phyloP scores from a whole-genome alignment of 2,113 vertebrate species.

The Takifugu flavidus region DNA sequence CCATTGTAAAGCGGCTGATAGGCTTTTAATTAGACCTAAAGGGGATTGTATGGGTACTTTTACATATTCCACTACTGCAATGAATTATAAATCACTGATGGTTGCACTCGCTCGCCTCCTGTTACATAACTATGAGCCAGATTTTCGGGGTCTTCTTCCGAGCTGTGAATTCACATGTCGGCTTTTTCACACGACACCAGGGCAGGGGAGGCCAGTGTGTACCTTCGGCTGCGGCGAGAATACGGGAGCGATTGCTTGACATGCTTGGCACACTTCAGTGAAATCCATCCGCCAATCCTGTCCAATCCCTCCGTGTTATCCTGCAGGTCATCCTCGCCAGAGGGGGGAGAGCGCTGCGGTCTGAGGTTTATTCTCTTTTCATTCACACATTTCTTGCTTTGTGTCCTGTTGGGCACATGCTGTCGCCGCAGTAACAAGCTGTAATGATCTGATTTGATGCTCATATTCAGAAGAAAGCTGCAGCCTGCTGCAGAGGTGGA shows the following conservation, averaged over 20 bases:
- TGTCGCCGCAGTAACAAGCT: conserved; percentile 62
- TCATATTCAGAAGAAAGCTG: conserved; percentile 47
- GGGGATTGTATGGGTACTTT: conserved; percentile 63
- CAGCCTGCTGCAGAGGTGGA: conserved; percentile 15
- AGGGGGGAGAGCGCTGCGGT: conserved; percentile 6
- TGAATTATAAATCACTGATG: conserved; percentile 65
- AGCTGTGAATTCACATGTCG: conserved; percentile 46
- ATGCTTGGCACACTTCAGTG: conserved; percentile 28
- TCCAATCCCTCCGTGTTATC: conserved; percentile 9
- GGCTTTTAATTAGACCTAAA: conserved; percentile 73
- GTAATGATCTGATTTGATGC: conserved; percentile 57
- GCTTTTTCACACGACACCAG: conserved; percentile 39
- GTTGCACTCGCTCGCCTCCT: conserved; percentile 30
- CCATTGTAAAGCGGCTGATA: conserved; percentile 64
- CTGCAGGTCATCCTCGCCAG: conserved; percentile 17
- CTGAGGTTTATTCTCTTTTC: conserved; percentile 32
- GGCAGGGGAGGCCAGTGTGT: conserved; percentile 13
- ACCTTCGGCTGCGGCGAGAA: conserved; percentile 18
- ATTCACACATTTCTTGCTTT: conserved; percentile 13
- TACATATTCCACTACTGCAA: conserved; percentile 56
- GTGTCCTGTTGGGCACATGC: conserved; percentile 21
- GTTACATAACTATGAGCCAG: conserved; percentile 55
- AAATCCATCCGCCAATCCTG: neutral
- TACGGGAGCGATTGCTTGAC: conserved; percentile 11
- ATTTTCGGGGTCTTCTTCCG: conserved; percentile 54